These are phyloP conservation scores for Rallus crepitans DNA, from an alignment of 2,797 vertebrate genomes.

Conservation along the genomic window DNA sequence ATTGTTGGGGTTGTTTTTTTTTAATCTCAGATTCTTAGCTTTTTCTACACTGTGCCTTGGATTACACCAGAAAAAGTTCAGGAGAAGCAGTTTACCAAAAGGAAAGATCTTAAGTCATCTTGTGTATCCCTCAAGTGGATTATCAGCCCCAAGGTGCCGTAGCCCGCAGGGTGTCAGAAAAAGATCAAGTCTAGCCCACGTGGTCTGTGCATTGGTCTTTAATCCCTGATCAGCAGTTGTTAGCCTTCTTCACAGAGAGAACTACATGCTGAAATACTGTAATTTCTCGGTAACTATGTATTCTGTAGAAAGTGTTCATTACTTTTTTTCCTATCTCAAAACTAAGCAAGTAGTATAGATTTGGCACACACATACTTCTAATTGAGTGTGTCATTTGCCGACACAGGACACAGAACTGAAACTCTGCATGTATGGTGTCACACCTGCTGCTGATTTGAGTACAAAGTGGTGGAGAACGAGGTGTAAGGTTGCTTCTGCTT, in stretches of 20 bases:
- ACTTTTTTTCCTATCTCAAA: not conserved
- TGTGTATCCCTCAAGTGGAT: not conserved
- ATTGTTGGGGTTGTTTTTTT: not conserved
- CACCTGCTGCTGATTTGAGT: not conserved
- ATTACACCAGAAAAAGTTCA: not conserved
- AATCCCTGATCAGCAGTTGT: accelerated
- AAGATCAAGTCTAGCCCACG: not conserved
- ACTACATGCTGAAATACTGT: not conserved
- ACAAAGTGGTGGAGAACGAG: not conserved
- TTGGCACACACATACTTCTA: accelerated
- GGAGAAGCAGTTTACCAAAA: not conserved
- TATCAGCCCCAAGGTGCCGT: not conserved
- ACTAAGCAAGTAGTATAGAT: not conserved
- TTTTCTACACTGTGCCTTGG: accelerated
- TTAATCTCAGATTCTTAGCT: not conserved
- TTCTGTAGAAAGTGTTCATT: not conserved
- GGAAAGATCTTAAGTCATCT: not conserved
- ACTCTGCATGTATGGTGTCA: not conserved
- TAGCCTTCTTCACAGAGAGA: not conserved
- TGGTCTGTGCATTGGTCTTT: not conserved
- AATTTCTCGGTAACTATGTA: not conserved
- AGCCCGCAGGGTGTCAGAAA: not conserved
- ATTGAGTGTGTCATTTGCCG: not conserved
- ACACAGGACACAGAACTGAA: not conserved
- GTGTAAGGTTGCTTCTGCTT: not conserved